A percentile compares a stretch with the other conserved stretches of the same genome.
Evolutionary conservation across 2,888 invertebrate species (phyloP).

Genomic region (Ormyrus nitidulus): DNA sequence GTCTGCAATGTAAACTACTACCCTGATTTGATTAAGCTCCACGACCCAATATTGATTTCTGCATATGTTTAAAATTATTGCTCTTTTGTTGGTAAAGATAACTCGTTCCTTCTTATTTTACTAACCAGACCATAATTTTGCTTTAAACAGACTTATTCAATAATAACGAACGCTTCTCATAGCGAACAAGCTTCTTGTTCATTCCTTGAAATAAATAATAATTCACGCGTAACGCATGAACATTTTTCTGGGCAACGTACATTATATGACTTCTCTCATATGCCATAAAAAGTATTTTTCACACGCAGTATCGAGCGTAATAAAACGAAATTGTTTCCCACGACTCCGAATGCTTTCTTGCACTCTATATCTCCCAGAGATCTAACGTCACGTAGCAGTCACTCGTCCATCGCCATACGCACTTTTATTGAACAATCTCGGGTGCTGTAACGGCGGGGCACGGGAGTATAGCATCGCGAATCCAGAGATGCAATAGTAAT

Average conservation of each 20-base stretch:
- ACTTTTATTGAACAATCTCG: slow-evolving; percentile 26
- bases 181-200: too few relatives aligned
- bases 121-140: too few relatives aligned
- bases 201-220: too few relatives aligned
- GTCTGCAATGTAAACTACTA: background rate
- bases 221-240: too few relatives aligned
- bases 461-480: background rate
- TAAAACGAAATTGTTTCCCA: slow-evolving; percentile 20
- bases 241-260: too few relatives aligned
- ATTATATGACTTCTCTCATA: background rate
- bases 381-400: background rate
- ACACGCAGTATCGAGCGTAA: slow-evolving; percentile 3
- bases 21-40: slow-evolving; percentile 6
- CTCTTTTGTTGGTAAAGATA: too few relatives aligned
- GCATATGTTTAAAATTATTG: too few relatives aligned
- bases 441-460: background rate
- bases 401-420: background rate
- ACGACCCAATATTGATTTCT: background rate
- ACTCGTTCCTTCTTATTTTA: too few relatives aligned
- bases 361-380: background rate
- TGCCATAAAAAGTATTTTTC: slow-evolving; percentile 14
- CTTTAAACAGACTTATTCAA: too few relatives aligned
- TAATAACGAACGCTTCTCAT: too few relatives aligned
- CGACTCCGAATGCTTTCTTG: slow-evolving; percentile 6
- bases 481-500: background rate